Base-by-base conservation (phyloP, 2,888 invertebrate genomes). In the Conistra vaccinii region DNA sequence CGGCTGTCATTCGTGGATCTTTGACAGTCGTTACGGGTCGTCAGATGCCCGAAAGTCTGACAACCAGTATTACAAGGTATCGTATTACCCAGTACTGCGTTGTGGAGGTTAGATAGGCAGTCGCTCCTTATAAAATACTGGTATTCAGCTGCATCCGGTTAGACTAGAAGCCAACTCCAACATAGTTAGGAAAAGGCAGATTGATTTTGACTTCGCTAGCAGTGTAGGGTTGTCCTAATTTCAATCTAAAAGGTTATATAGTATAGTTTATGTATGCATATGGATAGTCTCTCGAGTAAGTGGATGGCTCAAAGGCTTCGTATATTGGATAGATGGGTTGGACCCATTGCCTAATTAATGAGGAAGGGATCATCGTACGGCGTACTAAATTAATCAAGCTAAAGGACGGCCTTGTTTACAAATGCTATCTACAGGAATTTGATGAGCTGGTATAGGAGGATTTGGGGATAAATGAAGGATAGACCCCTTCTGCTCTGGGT, bases 321-420 rank as follows among this genome's bases (percentile, higher is more conserved):
- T 35, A 66, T 71, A 70, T 62, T 67, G n/a, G 51, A 72, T 53
- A 45, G 68, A 17, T 53, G 45, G 57, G 62, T 10, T 51, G 26
- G 29, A 32, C 26, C 73, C 42, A 69, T 72, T 69, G 63, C 42
- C 60, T 84, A 65, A 83, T 80, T 65, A 79, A 80, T 83, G 53
- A 72, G 17, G 51, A 57, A 42, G 17, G 79, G 65, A 53, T 53
- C 51, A 70, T n/a, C 14, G 53, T 55, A 48, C 29, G 26, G 69
- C 39, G 12, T 29, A 26, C n/a, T 62, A 7, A 45, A 83, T 78
- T 62, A 66, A 83, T 66, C 69, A 69, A 17, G 12, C 17, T 68
- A 55, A 48, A 53, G 45, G 17, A 35, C 12, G n/a, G 53, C 2
- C 12, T 26, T 14, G 58, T 62, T 20, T 51, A 7, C 7, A 23